Conservation (phyloP, 2,113 vertebrate species). For the Corydoras maculifer region DNA sequence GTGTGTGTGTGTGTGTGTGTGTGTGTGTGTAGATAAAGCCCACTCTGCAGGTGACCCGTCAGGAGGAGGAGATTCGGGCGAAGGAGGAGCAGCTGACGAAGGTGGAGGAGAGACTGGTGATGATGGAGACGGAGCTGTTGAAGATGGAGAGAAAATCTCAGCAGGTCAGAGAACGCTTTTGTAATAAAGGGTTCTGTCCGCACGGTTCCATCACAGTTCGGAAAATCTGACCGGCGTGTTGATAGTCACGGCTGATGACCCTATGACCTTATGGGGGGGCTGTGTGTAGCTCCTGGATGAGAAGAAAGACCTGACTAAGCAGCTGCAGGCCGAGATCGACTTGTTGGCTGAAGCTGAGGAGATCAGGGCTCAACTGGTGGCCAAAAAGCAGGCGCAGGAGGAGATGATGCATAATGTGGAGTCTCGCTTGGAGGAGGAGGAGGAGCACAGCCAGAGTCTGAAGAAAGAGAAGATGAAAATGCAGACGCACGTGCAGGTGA, state of each 20-base stretch:
- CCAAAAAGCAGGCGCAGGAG: conserved; percentile 92
- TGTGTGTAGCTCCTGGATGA: conserved; percentile 78
- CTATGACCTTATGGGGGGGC: no score
- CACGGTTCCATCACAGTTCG: no score
- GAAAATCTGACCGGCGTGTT: no score
- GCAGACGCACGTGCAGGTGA: conserved; percentile 92
- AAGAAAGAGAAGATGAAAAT: conserved; percentile 98
- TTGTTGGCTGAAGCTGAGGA: conserved; percentile 95
- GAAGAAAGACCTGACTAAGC: conserved; percentile 96
- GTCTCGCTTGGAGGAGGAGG: conserved; percentile 93
- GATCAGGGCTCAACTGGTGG: conserved; percentile 92
- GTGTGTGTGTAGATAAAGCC: conserved; percentile 81
- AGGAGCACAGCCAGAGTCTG: conserved; percentile 89
- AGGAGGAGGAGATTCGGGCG: conserved; percentile 93
- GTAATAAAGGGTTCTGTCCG: background rate
- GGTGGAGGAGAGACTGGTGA: conserved; percentile 91
- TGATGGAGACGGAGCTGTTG: conserved; percentile 88
- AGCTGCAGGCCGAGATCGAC: conserved; percentile 94
- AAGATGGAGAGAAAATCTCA: conserved; percentile 96
- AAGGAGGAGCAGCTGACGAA: conserved; percentile 95
- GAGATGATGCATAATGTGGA: conserved; percentile 96
- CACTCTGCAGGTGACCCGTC: conserved; percentile 93
- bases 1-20: background rate
- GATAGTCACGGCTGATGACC: no score
- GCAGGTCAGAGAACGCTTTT: conserved; percentile 70